Base-by-base conservation (phyloP, 1,140 invertebrate genomes). In the Drosophila virilis region DNA sequence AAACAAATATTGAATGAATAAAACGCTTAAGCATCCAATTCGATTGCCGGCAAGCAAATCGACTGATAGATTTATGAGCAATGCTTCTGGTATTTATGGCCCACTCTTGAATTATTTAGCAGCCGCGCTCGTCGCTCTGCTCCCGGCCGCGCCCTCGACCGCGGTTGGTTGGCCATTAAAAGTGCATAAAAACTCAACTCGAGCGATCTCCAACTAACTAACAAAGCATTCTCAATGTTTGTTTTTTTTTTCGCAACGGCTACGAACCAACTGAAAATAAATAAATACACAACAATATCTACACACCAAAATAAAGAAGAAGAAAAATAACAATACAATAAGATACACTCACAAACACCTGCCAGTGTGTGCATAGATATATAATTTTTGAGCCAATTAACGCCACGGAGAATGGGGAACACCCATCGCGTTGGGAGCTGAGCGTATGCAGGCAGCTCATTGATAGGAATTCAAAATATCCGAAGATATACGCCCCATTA, bases 21-120 rank as follows among this genome's bases (percentile, higher is more conserved):
- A 83, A 84, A 83, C 61, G 77, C 77, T 79, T 69, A 80, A 80
- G 75, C 67, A 84, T 38, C 80, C 78, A 86, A 73, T 85, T 86
- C 62, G 76, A 70, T 69, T 55, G 72, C 64, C 65, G 46, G 74
- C 73, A 59, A 68, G 59, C 70, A 54, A 45, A 84, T 83, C 76
- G 70, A 90, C 37, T 90, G 88, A 90, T 73, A 90, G 88, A 90
- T 90, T 90, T 90, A 90, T 90, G 86, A 78, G 73, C 70, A 73
- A 80, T 74, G 80, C 55, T 79, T 28, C 45, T 46, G 76, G 73
- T 86, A 86, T 89, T 89, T 89, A 88, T 66, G 83, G 77, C 52
- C 68, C 43, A 46, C 84, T 78, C 80, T 73, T 89, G 74, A 83
- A 80, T 84, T 89, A 83, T 89, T 83, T 80, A 76, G 58, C 58